Evolutionary conservation across 2,888 invertebrate species (phyloP), one percentile per base, ranked within the genome.

Genomic region (Thera obeliscata): DNA sequence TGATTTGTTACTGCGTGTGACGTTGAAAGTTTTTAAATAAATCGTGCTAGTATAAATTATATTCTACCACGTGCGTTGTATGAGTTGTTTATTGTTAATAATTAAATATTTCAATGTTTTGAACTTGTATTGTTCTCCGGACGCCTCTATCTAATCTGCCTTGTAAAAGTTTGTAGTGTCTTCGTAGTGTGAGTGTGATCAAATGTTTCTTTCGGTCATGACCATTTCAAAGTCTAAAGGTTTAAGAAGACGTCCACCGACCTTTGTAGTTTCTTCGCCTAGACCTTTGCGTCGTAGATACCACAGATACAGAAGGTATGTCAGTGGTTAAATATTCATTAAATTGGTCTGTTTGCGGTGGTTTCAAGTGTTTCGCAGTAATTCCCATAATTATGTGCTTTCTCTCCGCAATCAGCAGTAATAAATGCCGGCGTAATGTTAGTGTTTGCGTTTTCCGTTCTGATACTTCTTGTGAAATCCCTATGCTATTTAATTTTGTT

Each of bases 241-340:
- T 46, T 59, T 64, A 1, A 78, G 66, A 57, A 82, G 77, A 69
- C 52, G 67, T 43, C 62, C 74, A 56, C 76, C 81, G 0, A 72
- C 76, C 41, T 80, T 74, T 58, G 69, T 78, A 52, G 79, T 83
- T 56, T 71, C 72, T 8, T 72, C 76, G 35, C 79, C 77, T 46
- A 77, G 78, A 33, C 67, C 69, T 55, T 66, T 79, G 50, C 77
- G 77, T 63, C 83, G 83, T 63, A 83, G 77, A 70, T 79, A 77
- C 70, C 76, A 73, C 46, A 79, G 71, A 68, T 62, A 64, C 49
- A 78, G 73, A 75, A 83, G 83, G 82, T 83, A 77, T 63, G 67
- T 65, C 6, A 52, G 52, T 61, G 46, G 46, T 48, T 43, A 61
- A 56, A 52, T 50, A 50, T 50, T 8, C 2, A 6, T 56, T 52